Conservation (phyloP, 2,797 vertebrate genomes). For the Pseudocheirus occidentalis region DNA sequence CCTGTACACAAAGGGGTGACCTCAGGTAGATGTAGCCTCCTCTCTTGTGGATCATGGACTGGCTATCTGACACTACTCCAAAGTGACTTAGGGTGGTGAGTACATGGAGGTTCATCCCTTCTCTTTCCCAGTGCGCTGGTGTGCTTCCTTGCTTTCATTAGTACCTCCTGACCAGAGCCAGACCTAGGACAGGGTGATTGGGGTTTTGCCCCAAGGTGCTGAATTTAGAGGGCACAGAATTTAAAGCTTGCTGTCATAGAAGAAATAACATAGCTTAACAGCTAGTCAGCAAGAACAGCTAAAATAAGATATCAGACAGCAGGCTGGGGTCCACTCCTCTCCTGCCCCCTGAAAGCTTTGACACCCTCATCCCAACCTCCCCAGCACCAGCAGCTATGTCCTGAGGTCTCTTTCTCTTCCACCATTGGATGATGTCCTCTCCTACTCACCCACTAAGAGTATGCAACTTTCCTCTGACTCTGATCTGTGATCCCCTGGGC, state of each 20-base stretch:
- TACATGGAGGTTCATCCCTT: too few species aligned
- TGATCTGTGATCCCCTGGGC: neutral
- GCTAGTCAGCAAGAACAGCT: neutral
- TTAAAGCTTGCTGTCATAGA: neutral
- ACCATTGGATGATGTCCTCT: neutral
- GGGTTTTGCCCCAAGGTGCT: neutral
- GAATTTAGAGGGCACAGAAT: neutral
- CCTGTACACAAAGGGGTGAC: too few species aligned
- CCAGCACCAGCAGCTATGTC: neutral
- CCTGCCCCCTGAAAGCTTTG: neutral
- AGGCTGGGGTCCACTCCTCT: neutral
- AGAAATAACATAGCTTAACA: neutral
- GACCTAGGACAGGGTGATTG: neutral
- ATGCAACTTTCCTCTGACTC: neutral
- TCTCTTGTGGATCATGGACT: neutral
- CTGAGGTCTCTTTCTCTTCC: neutral
- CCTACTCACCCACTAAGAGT: neutral
- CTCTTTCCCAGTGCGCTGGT: neutral
- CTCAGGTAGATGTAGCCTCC: neutral
- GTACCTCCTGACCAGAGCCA: neutral
- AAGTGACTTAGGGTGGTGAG: neutral
- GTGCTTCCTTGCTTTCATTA: neutral
- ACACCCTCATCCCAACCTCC: neutral
- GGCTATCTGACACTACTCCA: too few species aligned
- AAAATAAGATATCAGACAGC: neutral